These are phyloP conservation scores for Achatina immaculata DNA, from an alignment of 1,140 invertebrate genomes.

Conservation along the genomic window DNA sequence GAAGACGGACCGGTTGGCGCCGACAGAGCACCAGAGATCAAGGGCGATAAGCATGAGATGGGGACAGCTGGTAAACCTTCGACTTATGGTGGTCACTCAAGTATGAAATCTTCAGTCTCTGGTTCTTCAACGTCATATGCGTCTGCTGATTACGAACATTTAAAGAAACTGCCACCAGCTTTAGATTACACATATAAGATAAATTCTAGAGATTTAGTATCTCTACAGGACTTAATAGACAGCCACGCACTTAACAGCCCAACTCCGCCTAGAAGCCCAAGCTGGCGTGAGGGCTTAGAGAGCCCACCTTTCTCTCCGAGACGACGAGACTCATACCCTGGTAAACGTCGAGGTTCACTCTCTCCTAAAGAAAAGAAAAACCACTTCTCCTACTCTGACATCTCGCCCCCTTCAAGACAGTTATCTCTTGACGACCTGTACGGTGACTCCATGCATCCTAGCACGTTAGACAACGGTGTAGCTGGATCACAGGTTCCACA, in stretches of 20 bases:
- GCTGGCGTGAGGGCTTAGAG: slow-evolving; percentile 65
- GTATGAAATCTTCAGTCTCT: neutral
- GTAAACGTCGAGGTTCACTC: slow-evolving; percentile 58
- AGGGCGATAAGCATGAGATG: neutral
- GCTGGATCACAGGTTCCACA: slow-evolving; percentile 42
- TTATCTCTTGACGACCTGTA: slow-evolving; percentile 56
- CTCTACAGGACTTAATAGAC: slow-evolving; percentile 12
- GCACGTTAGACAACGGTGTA: slow-evolving; percentile 41
- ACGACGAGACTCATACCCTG: slow-evolving; percentile 62
- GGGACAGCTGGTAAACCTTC: neutral
- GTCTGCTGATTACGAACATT: neutral
- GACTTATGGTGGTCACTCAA: neutral
- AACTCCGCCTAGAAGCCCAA: slow-evolving; percentile 61
- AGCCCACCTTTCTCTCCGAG: slow-evolving; percentile 66
- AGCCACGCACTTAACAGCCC: slow-evolving; percentile 54
- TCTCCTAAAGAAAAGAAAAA: slow-evolving; percentile 58
- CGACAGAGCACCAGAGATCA: neutral
- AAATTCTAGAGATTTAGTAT: neutral
- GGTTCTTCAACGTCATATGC: neutral
- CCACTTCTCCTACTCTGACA: slow-evolving; percentile 61
- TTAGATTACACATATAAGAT: neutral
- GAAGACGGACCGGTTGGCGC: slow-evolving; percentile 40
- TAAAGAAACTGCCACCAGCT: neutral
- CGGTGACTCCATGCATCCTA: slow-evolving; percentile 34
- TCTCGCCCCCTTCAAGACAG: slow-evolving; percentile 59